Percentiles rank a stretch among this genome's conserved stretches.
Conservation (phyloP, 2,113 vertebrate species). For the Mixornis gularis region DNA sequence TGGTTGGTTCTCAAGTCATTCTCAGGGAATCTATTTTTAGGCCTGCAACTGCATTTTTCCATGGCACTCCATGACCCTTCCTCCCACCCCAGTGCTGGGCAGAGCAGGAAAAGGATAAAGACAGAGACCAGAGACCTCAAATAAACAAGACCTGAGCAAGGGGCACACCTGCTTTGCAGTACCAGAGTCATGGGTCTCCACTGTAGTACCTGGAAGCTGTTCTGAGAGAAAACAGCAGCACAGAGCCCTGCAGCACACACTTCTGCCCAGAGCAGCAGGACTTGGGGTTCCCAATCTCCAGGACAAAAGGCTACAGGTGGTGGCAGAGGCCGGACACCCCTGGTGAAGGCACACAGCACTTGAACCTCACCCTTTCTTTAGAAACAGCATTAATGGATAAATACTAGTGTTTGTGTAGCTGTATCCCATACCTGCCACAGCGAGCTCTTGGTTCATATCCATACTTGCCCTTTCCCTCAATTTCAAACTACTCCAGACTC, state of each 20-base stretch:
- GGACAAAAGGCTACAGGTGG: no score
- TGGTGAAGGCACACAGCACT: neutral
- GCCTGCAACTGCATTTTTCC: neutral
- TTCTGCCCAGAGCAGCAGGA: neutral
- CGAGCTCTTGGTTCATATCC: neutral
- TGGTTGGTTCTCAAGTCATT: neutral
- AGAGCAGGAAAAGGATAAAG: neutral
- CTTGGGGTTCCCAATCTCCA: accelerated
- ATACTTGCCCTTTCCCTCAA: neutral
- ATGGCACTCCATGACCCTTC: neutral
- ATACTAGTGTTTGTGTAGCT: neutral
- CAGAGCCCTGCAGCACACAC: neutral
- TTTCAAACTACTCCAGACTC: neutral
- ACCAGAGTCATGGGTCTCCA: neutral
- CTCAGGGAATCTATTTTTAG: neutral
- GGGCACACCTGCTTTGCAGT: neutral
- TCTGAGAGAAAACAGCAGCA: neutral
- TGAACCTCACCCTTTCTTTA: neutral
- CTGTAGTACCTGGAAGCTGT: neutral
- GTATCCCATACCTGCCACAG: neutral
- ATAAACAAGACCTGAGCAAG: neutral
- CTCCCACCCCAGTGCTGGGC: neutral
- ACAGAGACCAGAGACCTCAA: neutral
- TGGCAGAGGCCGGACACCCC: neutral
- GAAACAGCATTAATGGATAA: neutral